Evolutionary conservation across 2,113 vertebrate genomes (phyloP).

Genomic region (Sialia sialis): DNA sequence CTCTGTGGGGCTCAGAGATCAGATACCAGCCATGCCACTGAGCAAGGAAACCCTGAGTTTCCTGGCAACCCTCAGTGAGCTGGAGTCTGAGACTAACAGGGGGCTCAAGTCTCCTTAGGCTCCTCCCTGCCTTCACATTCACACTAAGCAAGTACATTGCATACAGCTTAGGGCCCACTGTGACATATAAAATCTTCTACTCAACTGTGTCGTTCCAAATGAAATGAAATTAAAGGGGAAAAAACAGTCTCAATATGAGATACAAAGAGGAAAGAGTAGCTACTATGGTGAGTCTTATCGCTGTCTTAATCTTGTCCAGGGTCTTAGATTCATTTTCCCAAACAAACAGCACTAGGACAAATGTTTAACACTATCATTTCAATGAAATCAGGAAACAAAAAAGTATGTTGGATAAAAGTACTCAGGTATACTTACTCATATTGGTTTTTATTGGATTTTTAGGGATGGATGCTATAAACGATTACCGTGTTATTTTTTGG

Average conservation of each 20-base stretch:
- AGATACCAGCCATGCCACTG: neutral
- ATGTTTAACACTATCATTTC: neutral
- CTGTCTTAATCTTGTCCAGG: neutral
- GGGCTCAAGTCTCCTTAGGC: neutral
- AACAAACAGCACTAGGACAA: neutral
- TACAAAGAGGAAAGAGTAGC: neutral
- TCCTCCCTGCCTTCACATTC: neutral
- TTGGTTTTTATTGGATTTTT: neutral
- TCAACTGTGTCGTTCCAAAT: neutral
- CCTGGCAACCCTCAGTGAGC: neutral
- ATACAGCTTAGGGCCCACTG: neutral
- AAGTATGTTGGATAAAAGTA: neutral
- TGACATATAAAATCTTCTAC: neutral
- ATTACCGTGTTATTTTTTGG: conserved; percentile 67
- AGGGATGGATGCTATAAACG: conserved; percentile 54
- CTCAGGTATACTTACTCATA: neutral
- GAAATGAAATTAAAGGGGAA: neutral
- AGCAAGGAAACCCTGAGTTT: neutral
- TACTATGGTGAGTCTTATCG: neutral
- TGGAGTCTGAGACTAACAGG: neutral
- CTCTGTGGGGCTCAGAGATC: neutral
- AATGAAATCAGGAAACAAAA: neutral
- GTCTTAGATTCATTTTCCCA: neutral
- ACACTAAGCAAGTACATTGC: neutral
- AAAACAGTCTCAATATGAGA: neutral